Evolutionary conservation across 2,797 vertebrate genomes (phyloP).

Genomic region (Sebastes glaucus): DNA sequence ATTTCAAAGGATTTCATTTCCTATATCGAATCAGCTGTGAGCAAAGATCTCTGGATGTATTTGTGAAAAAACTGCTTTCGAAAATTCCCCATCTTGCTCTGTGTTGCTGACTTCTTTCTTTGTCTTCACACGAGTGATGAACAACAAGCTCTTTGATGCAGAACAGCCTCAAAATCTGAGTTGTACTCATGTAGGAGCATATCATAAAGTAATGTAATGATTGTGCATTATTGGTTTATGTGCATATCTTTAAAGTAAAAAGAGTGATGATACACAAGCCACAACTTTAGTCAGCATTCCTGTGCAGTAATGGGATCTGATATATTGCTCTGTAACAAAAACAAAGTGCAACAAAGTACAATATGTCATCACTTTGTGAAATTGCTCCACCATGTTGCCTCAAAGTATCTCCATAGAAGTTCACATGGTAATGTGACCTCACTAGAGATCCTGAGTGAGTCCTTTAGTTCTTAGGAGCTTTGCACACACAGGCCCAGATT

Average conservation of each 20-base stretch:
- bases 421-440: conserved; percentile 67
- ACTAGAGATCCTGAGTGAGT: conserved; percentile 46
- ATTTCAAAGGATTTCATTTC: conserved; percentile 52
- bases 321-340: not conserved
- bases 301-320: not conserved
- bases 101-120: conserved; percentile 6
- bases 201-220: not conserved
- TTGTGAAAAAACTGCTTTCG: not conserved
- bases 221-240: not conserved
- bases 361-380: conserved; percentile 14
- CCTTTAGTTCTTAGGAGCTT: conserved; percentile 57
- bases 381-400: not conserved
- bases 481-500: conserved; percentile 54
- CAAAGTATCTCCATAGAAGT: conserved; percentile 17
- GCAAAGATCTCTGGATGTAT: conserved; percentile 28
- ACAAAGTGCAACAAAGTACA: not conserved
- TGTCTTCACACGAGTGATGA: not conserved
- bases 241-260: not conserved
- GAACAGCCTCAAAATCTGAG: not conserved
- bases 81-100: not conserved
- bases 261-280: not conserved
- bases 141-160: conserved; percentile 13
- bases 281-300: not conserved
- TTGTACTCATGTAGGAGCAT: not conserved
- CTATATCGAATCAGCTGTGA: conserved; percentile 37